phyloP scores from a whole-genome alignment of 2,888 invertebrate genomes.

The Ochropleura leucogaster region DNA sequence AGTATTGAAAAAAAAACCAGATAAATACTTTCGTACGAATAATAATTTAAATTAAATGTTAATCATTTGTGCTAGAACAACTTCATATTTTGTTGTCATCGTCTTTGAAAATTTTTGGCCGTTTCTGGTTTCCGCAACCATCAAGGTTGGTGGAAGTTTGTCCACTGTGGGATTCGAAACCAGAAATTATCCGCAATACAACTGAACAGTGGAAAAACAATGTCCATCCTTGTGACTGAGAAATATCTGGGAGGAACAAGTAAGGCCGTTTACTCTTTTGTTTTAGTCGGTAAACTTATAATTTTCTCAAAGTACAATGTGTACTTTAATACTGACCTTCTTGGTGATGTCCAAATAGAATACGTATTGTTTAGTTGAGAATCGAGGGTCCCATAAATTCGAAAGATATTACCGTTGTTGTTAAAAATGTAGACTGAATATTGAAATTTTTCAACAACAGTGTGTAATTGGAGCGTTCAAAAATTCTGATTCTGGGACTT shows the following conservation, averaged over 20 bases:
- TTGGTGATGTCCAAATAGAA: neutral
- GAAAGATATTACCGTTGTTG: neutral
- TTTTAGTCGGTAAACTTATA: slow-evolving; percentile 18
- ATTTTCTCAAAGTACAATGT: slow-evolving; percentile 15
- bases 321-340: slow-evolving; percentile 28
- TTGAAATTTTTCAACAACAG: neutral
- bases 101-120: neutral
- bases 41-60: neutral
- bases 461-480: too few relatives aligned
- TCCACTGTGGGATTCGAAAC: slow-evolving; percentile 18
- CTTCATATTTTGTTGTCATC: neutral
- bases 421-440: too few relatives aligned
- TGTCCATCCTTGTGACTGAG: slow-evolving; percentile 24
- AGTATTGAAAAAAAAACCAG: neutral
- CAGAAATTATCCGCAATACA: neutral
- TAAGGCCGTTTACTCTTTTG: slow-evolving; percentile 28
- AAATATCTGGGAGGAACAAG: slow-evolving; percentile 7
- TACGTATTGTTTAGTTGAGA: neutral
- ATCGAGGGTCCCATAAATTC: too few relatives aligned
- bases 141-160: slow-evolving; percentile 13
- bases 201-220: slow-evolving; percentile 34
- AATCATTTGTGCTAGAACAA: neutral
- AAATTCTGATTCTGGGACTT: too few relatives aligned
- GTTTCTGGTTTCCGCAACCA: slow-evolving; percentile 9
- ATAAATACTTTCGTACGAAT: neutral